Percentiles rank a stretch among this genome's conserved stretches.
These are phyloP conservation scores for Drosophila eohydei DNA, from an alignment of 2,888 invertebrate species.

Conservation along the genomic window DNA sequence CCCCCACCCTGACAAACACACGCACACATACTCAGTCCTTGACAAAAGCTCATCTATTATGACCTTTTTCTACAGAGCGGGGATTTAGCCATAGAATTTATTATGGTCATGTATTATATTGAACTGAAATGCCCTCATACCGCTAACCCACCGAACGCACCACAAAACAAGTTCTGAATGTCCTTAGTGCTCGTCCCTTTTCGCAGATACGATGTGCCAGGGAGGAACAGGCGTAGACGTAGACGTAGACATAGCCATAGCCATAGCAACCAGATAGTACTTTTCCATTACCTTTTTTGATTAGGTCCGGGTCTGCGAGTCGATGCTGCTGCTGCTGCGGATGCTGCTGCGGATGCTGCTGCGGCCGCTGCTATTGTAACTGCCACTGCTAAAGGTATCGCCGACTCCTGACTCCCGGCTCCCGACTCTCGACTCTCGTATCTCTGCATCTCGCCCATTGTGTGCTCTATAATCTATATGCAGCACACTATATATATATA, in stretches of 20 bases:
- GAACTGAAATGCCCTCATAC: constrained; percentile 48
- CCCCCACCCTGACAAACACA: constrained; percentile 10
- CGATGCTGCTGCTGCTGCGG: constrained; percentile 6
- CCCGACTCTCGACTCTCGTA: constrained; percentile 47
- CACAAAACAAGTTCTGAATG: constrained; percentile 39
- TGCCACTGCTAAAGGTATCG: constrained; percentile 39
- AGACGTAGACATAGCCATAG: constrained; percentile 3
- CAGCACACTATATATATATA: constrained; percentile 34
- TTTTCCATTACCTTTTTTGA: constrained; percentile 74
- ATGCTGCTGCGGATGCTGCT: constrained; percentile 4
- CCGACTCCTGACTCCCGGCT: constrained; percentile 1
- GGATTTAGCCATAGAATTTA: constrained; percentile 79
- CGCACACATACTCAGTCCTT: constrained; percentile 37
- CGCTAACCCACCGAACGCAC: constrained; percentile 10
- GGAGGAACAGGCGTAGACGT: background rate
- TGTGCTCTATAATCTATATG: constrained; percentile 72
- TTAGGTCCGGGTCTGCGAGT: constrained; percentile 59
- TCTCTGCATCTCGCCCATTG: constrained; percentile 64
- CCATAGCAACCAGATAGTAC: constrained; percentile 52
- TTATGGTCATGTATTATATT: constrained; percentile 79
- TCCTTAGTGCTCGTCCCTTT: constrained; percentile 47
- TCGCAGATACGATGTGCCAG: constrained; percentile 38
- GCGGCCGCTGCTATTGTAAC: background rate
- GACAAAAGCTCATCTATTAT: constrained; percentile 77
- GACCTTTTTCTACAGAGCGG: constrained; percentile 76